Evolutionary conservation across 2,113 vertebrate species (phyloP), one percentile per base, ranked within the genome.

Genomic region (Microcebus jonahi): DNA sequence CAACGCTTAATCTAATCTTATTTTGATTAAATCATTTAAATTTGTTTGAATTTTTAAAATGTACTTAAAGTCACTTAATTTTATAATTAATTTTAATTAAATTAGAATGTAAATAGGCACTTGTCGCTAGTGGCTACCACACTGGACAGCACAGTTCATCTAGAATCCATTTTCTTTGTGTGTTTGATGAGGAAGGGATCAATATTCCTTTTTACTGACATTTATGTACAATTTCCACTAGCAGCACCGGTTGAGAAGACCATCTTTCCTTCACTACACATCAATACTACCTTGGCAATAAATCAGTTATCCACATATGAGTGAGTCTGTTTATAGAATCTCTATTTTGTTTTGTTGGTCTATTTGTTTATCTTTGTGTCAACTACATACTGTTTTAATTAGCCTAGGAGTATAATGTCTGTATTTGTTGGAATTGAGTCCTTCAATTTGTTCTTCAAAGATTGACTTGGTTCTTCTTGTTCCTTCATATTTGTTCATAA

Each of bases 391-490:
- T 5, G 4, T 36, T 71, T 77, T 73, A 31, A 53, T 50, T 6
- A 86, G 18, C 11, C n/a, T 45, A 31, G 63, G 17, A 53, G 34
- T 36, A 27, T 20, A 63, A 93, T 15, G 25, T 20, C 42, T 21
- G 5, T 53, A 79, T 81, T 57, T 45, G 13, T 14, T 34, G 65
- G 18, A 93, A 27, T 9, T 61, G 55, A 92, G 25, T 42, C 29
- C 11, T 84, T 81, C 11, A 63, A n/a, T 82, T 84, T 90, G 36
- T 80, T 79, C 55, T 91, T 88, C 57, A 87, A 88, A 88, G 34
- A 88, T 4, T 59, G 36, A 70, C 27, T 83, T 94, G 23, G 21
- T 63, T 75, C 59, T 53, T 86, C 67, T 57, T 65, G 48, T 15
- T 17, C 31, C 50, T 93, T 93, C 18, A 7, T 27, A 65, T 82